Base-by-base conservation (phyloP, 2,797 vertebrate genomes). In the Orestias chungarensis region DNA sequence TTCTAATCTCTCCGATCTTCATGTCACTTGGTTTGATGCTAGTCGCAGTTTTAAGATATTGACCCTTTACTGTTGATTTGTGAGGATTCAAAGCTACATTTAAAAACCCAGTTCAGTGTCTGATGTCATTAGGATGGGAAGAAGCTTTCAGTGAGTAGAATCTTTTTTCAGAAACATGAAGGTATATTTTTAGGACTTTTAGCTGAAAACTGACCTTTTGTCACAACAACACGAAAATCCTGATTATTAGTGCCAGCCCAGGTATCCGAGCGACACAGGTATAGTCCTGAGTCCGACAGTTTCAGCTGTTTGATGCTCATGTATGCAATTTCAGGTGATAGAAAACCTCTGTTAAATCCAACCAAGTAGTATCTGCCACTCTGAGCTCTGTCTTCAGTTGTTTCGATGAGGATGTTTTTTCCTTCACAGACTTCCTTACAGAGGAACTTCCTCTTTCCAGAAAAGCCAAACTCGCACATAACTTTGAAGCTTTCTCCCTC, bases 401-500 rank as follows among this genome's bases (percentile, higher is more conserved):
- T 87, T 14, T 73, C 1, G 47, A 82, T 38, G 6, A 89, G 79
- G 68, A 65, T 0, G 0, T 73, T 2, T 57, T 31, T 0, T 3
- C 0, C 12, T 47, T 73, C 0, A 50, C 88, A 89, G 11, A 8
- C 0, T 0, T 42, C 11, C 62, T 9, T 77, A 54, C 85, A 86
- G 73, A 89, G 66, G 18, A 33, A 3, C 42, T 2, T 84, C 1
- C 0, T 65, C 0, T 0, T 0, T 59, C 64, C 57, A 70, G 9
- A 3, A 0, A n/a, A 0, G 0, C 0, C 0, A 27, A 79, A 81
- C 0, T 0, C 0, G 20, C 82, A 88, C 4, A 0, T 0, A 31
- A 74, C 54, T 57, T 44, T 76, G 81, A 87, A 17, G 11, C 43
- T 9, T 71, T 0, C 5, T 81, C 85, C 82, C 61, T 74, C 82